phyloP scores from a whole-genome alignment of 64 coral and sea anemone genomes.

The Trachythela sp. region DNA sequence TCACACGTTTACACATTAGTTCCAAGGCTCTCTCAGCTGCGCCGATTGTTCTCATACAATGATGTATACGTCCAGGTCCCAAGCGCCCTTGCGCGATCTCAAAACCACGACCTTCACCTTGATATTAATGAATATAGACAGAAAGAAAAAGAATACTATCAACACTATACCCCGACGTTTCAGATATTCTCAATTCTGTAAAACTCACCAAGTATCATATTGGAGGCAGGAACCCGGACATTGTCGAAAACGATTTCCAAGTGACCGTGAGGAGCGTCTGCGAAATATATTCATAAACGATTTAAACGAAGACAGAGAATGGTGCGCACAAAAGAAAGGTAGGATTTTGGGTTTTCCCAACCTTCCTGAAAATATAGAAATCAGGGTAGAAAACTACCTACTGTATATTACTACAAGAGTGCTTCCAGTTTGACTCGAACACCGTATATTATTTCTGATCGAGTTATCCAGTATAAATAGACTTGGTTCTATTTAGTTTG shows the following conservation, averaged over 20 bases:
- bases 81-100: slow-evolving; percentile 97
- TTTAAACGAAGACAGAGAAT: background rate
- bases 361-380: no score
- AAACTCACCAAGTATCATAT: slow-evolving; percentile 61
- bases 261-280: slow-evolving; percentile 73
- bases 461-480: background rate
- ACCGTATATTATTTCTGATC: no score
- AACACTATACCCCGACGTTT: background rate
- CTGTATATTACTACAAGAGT: no score
- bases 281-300: background rate
- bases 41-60: slow-evolving; percentile 86
- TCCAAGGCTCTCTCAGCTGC: slow-evolving; percentile 72
- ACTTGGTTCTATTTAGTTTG: no score
- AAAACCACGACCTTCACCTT: slow-evolving; percentile 97
- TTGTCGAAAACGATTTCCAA: slow-evolving; percentile 61
- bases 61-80: slow-evolving; percentile 89
- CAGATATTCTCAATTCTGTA: background rate
- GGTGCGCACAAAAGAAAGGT: background rate
- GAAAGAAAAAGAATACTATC: background rate
- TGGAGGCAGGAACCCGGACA: slow-evolving; percentile 58
- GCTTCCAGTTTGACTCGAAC: no score
- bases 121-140: background rate
- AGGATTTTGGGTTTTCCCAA: no score
- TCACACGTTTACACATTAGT: slow-evolving; percentile 64
- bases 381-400: no score